These are phyloP conservation scores for Stegastes partitus DNA, from an alignment of 2,113 vertebrate species.

Conservation along the genomic window DNA sequence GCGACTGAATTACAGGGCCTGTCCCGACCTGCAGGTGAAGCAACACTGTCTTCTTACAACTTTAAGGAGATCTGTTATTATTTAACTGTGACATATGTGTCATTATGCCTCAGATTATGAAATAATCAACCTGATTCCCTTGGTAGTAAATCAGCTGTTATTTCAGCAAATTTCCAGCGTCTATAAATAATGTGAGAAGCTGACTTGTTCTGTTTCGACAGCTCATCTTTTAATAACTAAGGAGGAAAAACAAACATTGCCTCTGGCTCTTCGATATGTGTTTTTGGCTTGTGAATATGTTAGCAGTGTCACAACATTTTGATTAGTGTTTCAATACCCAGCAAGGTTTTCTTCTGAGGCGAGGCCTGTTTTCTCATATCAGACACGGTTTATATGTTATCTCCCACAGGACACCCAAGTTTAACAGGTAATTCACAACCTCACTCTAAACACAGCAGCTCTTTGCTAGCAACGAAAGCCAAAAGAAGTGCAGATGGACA, in stretches of 20 bases:
- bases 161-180: neutral
- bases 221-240: neutral
- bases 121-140: neutral
- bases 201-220: neutral
- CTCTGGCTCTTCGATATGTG: neutral
- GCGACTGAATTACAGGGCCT: conserved; percentile 17
- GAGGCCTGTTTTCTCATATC: neutral
- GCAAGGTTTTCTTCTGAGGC: neutral
- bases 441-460: neutral
- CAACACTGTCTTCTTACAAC: neutral
- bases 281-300: conserved; percentile 3
- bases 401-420: neutral
- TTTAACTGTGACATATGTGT: conserved; percentile 8
- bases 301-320: conserved; percentile 19
- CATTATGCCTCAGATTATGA: neutral
- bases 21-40: conserved; percentile 16
- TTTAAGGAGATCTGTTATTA: conserved; percentile 22
- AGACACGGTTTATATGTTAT: conserved; percentile 1
- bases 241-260: neutral
- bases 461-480: neutral
- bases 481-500: neutral
- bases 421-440: conserved; percentile 8
- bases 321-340: conserved; percentile 5
- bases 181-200: conserved; percentile 20
- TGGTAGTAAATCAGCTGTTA: conserved; percentile 3